Evolutionary conservation across 2,797 vertebrate species (phyloP).

Genomic region (Sebastes diaconus): DNA sequence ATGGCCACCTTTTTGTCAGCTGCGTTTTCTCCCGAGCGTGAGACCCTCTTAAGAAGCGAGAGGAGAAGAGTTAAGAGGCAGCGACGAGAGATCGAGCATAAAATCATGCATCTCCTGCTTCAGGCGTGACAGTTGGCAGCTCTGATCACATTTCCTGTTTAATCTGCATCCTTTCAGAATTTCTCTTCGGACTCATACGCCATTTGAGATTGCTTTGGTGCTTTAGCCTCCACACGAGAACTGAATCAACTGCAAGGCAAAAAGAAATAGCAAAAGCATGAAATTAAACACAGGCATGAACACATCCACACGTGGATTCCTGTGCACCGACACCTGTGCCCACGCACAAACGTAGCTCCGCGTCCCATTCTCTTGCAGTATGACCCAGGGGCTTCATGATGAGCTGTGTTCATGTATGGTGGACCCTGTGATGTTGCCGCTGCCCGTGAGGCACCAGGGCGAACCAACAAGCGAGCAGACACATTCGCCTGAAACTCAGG

Average conservation of each 20-base stretch:
- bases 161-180: slow-evolving; percentile 35
- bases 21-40: slow-evolving; percentile 4
- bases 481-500: slow-evolving; percentile 70
- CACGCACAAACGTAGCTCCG: slow-evolving; percentile 18
- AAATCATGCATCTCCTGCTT: slow-evolving; percentile 43
- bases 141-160: slow-evolving; percentile 51
- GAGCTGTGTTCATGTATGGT: slow-evolving; percentile 20
- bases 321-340: slow-evolving; percentile 53
- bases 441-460: slow-evolving; percentile 50
- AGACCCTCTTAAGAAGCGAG: slow-evolving; percentile 19
- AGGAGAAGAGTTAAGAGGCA: slow-evolving; percentile 14
- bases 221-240: neutral
- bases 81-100: slow-evolving; percentile 32
- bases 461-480: slow-evolving; percentile 43
- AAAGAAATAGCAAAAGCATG: slow-evolving; percentile 1
- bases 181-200: slow-evolving; percentile 1
- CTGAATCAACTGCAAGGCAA: neutral
- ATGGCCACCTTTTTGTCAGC: slow-evolving; percentile 32
- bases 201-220: neutral
- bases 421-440: slow-evolving; percentile 36
- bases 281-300: slow-evolving; percentile 30
- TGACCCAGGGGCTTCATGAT: slow-evolving; percentile 41
- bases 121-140: slow-evolving; percentile 52
- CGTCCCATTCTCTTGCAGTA: slow-evolving; percentile 17
- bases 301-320: slow-evolving; percentile 21